Conservation (phyloP, 1,140 invertebrate genomes). For the Aphelenchoides fujianensis region DNA sequence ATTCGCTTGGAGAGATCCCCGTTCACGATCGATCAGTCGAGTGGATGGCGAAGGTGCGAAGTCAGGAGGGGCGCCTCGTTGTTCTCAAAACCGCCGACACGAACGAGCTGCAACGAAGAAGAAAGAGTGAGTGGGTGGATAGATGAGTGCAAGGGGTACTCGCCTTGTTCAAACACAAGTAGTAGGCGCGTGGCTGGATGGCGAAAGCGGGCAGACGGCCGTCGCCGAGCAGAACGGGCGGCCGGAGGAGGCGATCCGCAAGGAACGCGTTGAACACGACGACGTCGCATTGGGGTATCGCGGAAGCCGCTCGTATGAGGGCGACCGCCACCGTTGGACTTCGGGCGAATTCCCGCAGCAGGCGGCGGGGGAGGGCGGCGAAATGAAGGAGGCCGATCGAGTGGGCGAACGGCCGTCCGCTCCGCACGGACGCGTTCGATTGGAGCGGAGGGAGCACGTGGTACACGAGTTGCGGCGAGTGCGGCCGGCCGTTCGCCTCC, state of each 20-base stretch:
- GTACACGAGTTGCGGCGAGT: too few species aligned
- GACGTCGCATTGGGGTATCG: background rate
- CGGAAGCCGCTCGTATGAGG: background rate
- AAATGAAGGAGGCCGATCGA: conserved; percentile 13
- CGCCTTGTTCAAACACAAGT: conserved; percentile 16
- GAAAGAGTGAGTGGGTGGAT: too few species aligned
- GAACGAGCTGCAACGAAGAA: conserved; percentile 9
- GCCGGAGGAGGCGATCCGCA: background rate
- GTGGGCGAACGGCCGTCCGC: background rate
- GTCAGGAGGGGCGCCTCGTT: background rate
- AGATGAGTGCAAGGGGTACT: too few species aligned
- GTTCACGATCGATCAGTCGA: too few species aligned
- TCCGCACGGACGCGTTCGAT: background rate
- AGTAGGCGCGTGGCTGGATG: background rate
- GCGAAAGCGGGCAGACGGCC: conserved; percentile 5
- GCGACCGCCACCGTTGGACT: background rate
- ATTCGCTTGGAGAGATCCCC: too few species aligned
- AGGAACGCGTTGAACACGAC: background rate
- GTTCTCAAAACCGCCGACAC: background rate
- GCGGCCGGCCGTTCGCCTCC: too few species aligned
- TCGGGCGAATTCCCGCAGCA: background rate
- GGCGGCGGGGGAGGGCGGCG: background rate
- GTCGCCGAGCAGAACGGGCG: background rate
- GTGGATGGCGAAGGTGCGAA: background rate
- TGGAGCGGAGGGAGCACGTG: background rate